A percentile compares a stretch with the other conserved stretches of the same genome.
phyloP scores from a whole-genome alignment of 2,797 vertebrate genomes.

The Crocidura indochinensis region DNA sequence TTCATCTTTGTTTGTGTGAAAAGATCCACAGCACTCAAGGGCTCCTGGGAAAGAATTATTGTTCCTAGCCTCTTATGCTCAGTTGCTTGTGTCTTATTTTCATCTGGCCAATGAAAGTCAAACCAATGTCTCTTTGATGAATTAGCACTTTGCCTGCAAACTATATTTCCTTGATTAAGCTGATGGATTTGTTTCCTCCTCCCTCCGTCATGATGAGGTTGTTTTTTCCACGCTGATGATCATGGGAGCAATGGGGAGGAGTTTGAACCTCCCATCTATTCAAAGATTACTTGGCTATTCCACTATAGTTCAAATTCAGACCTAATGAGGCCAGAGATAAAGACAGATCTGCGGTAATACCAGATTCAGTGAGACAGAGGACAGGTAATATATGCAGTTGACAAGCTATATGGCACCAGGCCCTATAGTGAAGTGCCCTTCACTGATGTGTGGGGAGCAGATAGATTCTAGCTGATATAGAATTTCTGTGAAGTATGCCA shows the following conservation, averaged over 20 bases:
- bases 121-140: not conserved
- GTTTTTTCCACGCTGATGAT: not conserved
- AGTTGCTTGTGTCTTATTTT: not conserved
- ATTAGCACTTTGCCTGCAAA: not conserved
- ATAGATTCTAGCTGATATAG: not conserved
- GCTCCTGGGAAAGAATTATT: slow-evolving; percentile 3
- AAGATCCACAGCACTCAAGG: not conserved
- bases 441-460: not conserved
- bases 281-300: not conserved
- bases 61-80: not conserved
- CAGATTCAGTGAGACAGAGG: not conserved
- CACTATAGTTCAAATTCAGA: not conserved
- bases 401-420: rapidly evolving
- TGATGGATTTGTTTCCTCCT: not conserved
- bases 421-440: rapidly evolving
- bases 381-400: rapidly evolving
- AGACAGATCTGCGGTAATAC: rapidly evolving
- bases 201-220: not conserved
- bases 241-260: not conserved
- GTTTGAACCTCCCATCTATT: not conserved
- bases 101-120: not conserved
- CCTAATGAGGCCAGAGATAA: not conserved
- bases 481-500: not conserved
- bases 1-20: not conserved
- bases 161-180: slow-evolving; percentile 23